Base-by-base conservation (phyloP, 2,113 vertebrate genomes). In the Cebidichthys violaceus region DNA sequence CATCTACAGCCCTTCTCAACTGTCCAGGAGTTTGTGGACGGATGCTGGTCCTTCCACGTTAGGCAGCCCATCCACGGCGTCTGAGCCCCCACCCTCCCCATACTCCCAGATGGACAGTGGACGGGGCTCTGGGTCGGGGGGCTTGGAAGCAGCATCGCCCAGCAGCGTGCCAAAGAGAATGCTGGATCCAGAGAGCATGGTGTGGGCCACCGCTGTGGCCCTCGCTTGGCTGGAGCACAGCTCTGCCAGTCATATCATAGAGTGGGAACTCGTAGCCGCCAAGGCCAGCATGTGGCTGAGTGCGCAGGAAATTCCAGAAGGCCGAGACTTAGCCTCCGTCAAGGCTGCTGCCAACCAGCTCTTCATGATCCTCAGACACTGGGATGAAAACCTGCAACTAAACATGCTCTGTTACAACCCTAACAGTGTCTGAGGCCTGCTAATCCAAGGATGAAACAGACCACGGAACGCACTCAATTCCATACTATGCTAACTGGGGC, bases 321-420 rank as follows among this genome's bases (percentile, higher is more conserved):
- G 96, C 47, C 94, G 94, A 68, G 96, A 96, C 2, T 91, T 95
- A 79, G 93, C 93, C 31, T 31, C 85, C 0, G 90, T 99, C 81
- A 98, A 96, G 91, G 93, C 97, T 0, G 95, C 98, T 0, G 98
- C 97, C 78, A 97, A 97, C 86, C 98, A 99, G 94, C 96, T 99
- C 20, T 99, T 99, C 4, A 97, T 99, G 86, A 96, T 99, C 75
- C 97, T 99, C 82, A 93, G 97, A 62, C 98, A 99, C 94, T 99
- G 98, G 98, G 96, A 99, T 27, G 97, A 99, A 55, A 99, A 97
- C 89, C 95, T 99, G 80, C 96, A 99, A 83, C 96, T 99, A 86
- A 97, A 98, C 80, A 94, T 99, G 96, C 95, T 99, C 18, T 99
- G 98, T 88, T 99, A 99, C 90, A 97, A 99, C 93, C 98, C 98